A percentile compares a stretch with the other conserved stretches of the same genome.
phyloP scores from a whole-genome alignment of 2,797 vertebrate species.

The Danionella dracula region DNA sequence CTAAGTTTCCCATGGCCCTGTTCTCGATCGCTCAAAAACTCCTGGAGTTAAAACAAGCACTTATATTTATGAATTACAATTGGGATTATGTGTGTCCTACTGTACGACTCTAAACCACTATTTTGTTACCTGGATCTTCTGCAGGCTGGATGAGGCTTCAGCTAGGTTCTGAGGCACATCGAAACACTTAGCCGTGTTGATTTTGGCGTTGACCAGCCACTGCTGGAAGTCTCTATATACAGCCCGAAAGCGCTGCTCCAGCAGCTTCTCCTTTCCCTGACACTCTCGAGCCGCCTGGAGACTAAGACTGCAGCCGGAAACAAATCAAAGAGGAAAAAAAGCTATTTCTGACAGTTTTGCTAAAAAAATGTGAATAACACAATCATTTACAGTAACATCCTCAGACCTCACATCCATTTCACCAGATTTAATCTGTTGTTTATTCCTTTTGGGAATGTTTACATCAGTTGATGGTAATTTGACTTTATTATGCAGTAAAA shows the following conservation, averaged over 20 bases:
- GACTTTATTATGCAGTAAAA: no score
- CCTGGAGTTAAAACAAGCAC: conserved; percentile 63
- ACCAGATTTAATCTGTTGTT: no score
- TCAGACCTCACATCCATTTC: no score
- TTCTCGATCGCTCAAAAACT: conserved; percentile 89
- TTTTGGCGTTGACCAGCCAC: conserved; percentile 90
- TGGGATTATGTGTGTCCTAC: no score
- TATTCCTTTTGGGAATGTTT: no score
- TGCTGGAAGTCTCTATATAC: conserved; percentile 90
- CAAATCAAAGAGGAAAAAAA: background rate
- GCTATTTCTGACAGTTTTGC: no score
- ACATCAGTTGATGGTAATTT: no score
- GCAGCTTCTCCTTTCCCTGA: conserved; percentile 87
- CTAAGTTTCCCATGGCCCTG: conserved; percentile 88
- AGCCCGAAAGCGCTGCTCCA: conserved; percentile 83
- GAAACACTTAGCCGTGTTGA: conserved; percentile 90
- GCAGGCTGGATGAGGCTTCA: conserved; percentile 81
- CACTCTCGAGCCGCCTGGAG: conserved; percentile 86
- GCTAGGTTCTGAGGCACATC: conserved; percentile 83
- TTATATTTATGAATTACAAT: no score
- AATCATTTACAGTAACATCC: no score
- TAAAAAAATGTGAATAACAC: no score
- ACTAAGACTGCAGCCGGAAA: conserved; percentile 72
- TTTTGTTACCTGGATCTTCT: conserved; percentile 86
- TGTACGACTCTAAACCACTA: no score